Evolutionary conservation across 2,797 vertebrate species (phyloP).

Genomic region (Apodemus agrarius): DNA sequence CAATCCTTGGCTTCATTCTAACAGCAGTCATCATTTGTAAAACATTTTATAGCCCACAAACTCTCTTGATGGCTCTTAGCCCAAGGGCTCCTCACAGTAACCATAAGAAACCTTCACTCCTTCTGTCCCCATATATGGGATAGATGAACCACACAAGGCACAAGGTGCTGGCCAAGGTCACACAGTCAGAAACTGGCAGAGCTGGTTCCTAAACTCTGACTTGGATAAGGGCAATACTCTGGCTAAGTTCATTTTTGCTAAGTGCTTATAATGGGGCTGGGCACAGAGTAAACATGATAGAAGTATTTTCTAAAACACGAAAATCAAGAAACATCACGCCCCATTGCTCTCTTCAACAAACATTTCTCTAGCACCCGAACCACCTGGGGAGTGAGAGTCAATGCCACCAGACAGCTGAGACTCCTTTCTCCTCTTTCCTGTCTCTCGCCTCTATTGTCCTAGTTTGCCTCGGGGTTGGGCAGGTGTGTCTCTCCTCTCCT

Average conservation of each 20-base stretch:
- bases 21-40: constrained; percentile 27
- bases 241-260: constrained; percentile 59
- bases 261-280: constrained; percentile 24
- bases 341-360: not conserved
- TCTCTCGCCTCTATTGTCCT: too few relatives aligned
- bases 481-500: not conserved
- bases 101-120: not conserved
- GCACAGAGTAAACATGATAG: not conserved
- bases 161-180: not conserved
- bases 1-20: constrained; percentile 3
- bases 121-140: not conserved
- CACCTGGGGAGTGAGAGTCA: not conserved
- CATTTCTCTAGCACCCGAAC: constrained; percentile 15
- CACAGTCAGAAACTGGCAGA: constrained; percentile 23
- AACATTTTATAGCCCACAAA: constrained; percentile 37
- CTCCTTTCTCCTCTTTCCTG: not conserved
- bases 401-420: not conserved
- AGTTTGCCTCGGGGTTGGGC: not conserved
- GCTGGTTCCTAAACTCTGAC: constrained; percentile 16
- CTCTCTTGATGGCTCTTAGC: not conserved
- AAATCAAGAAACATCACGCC: not conserved
- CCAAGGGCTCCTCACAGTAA: not conserved
- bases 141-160: not conserved
- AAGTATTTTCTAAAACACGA: constrained; percentile 33
- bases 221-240: constrained; percentile 17